These are phyloP conservation scores for Pipa parva DNA, from an alignment of 2,113 vertebrate genomes.

Conservation along the genomic window DNA sequence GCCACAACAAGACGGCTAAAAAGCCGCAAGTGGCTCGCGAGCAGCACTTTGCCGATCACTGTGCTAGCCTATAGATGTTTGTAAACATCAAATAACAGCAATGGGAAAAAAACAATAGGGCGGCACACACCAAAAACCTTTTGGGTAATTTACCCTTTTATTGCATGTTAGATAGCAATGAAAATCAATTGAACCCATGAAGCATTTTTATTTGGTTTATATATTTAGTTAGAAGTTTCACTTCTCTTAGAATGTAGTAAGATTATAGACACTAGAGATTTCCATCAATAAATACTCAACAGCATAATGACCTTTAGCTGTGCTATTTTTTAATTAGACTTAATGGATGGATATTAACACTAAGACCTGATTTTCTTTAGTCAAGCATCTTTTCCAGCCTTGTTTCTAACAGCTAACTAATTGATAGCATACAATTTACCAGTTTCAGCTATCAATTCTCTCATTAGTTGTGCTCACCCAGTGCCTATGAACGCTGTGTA, in stretches of 20 bases:
- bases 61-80: too few species aligned
- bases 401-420: constrained; percentile 72
- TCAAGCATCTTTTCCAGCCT: constrained; percentile 60
- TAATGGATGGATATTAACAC: constrained; percentile 70
- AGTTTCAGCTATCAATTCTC: background rate
- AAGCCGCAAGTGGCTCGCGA: too few species aligned
- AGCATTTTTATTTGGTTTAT: background rate
- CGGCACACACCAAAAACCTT: too few species aligned
- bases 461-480: background rate
- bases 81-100: too few species aligned
- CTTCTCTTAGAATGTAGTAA: constrained; percentile 4
- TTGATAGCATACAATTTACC: constrained; percentile 60
- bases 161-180: too few species aligned
- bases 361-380: constrained; percentile 57
- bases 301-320: constrained; percentile 70
- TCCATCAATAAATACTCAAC: constrained; percentile 62
- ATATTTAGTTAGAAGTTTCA: background rate
- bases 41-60: too few species aligned
- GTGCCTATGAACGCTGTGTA: background rate
- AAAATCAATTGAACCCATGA: background rate
- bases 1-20: too few species aligned
- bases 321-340: constrained; percentile 66
- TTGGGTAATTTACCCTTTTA: too few species aligned
- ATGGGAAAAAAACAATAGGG: too few species aligned
- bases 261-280: constrained; percentile 43